phyloP scores from a whole-genome alignment of 2,113 vertebrate species.

The Agapornis roseicollis region DNA sequence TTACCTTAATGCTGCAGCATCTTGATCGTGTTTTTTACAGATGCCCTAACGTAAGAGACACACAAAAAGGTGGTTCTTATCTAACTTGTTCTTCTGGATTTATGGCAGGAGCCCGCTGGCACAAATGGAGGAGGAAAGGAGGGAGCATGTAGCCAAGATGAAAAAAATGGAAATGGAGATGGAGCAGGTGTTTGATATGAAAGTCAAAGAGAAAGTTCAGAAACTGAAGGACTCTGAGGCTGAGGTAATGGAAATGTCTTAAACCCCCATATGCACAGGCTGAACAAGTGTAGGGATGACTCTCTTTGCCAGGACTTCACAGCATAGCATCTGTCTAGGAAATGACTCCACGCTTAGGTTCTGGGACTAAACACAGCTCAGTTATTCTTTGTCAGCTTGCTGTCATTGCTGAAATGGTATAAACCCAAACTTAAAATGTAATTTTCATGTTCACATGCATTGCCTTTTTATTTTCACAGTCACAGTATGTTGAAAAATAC shows the following conservation, averaged over 20 bases:
- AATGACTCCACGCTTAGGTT: background rate
- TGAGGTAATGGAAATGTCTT: constrained; percentile 79
- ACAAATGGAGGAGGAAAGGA: constrained; percentile 97
- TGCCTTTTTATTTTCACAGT: background rate
- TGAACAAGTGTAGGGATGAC: background rate
- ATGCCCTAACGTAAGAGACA: background rate
- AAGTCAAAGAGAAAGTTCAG: constrained; percentile 98
- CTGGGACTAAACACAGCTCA: background rate
- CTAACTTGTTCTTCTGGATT: constrained; percentile 33
- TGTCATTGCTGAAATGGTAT: background rate
- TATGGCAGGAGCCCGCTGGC: constrained; percentile 91
- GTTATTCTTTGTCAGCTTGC: background rate
- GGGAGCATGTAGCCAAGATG: constrained; percentile 97
- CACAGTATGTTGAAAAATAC: background rate
- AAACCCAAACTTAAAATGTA: background rate
- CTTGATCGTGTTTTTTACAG: background rate
- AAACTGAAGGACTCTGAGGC: constrained; percentile 98
- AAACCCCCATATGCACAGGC: background rate
- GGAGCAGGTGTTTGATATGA: constrained; percentile 99
- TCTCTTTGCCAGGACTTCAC: background rate
- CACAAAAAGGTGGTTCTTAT: background rate
- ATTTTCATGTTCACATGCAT: background rate
- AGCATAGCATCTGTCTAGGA: background rate
- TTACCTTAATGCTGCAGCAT: constrained; percentile 5
- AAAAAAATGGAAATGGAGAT: constrained; percentile 99